These are phyloP conservation scores for Axea sp. DNA, from an alignment of 2,888 invertebrate genomes.

Conservation along the genomic window DNA sequence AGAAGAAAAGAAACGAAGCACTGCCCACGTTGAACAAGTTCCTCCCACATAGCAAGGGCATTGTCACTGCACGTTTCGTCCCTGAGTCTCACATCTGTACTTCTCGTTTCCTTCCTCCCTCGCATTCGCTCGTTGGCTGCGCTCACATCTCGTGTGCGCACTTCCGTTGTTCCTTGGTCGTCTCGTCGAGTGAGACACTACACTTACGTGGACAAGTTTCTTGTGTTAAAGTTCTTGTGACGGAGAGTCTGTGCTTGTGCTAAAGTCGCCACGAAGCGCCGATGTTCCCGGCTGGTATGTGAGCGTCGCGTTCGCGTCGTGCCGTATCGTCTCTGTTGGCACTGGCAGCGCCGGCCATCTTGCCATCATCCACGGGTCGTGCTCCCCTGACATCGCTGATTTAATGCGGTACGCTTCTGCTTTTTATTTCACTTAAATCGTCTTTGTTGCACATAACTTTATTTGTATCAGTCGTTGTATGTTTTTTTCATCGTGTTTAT, in stretches of 20 bases:
- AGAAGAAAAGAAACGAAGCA: too few relatives aligned
- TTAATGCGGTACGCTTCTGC: conserved; percentile 55
- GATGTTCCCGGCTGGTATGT: conserved; percentile 29
- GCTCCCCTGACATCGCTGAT: conserved; percentile 62
- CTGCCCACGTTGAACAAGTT: too few relatives aligned
- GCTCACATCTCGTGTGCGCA: conserved; percentile 32
- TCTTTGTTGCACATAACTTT: conserved; percentile 1
- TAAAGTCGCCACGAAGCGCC: conserved; percentile 8
- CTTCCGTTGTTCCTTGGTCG: conserved; percentile 34
- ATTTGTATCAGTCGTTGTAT: too few relatives aligned
- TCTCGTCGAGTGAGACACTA: conserved; percentile 24
- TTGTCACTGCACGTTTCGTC: too few relatives aligned
- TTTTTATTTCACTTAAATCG: not conserved
- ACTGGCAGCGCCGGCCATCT: conserved; percentile 71
- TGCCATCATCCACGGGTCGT: conserved; percentile 69
- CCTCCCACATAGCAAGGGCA: too few relatives aligned
- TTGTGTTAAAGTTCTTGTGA: not conserved
- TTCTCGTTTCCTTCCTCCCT: conserved; percentile 9
- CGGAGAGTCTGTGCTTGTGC: not conserved
- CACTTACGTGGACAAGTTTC: conserved; percentile 2
- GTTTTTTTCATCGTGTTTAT: too few relatives aligned
- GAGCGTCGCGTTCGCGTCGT: conserved; percentile 36
- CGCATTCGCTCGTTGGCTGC: conserved; percentile 31
- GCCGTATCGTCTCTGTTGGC: conserved; percentile 45
- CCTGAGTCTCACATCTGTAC: conserved; percentile 25